Evolutionary conservation across 2,797 vertebrate species (phyloP).

Genomic region (Atherinosoma microstoma): DNA sequence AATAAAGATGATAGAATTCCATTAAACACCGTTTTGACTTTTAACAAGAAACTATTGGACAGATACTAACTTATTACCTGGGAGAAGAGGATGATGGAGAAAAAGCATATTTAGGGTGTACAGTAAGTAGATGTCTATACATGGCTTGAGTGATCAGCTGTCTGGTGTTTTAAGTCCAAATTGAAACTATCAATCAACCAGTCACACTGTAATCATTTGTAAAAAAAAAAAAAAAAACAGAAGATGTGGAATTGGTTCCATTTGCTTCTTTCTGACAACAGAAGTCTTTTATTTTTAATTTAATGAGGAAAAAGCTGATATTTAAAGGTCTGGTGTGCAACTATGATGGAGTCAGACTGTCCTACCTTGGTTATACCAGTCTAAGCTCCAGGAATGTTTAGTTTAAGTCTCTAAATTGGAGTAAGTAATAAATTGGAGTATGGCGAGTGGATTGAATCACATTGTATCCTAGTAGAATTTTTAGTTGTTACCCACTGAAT

Average conservation of each 20-base stretch:
- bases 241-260: not conserved
- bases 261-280: not conserved
- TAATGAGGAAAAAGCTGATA: too few relatives aligned
- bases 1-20: not conserved
- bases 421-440: too few relatives aligned
- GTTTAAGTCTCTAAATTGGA: too few relatives aligned
- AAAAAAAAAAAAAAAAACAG: too few relatives aligned
- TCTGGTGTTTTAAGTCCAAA: not conserved
- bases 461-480: too few relatives aligned
- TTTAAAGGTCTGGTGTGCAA: too few relatives aligned
- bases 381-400: too few relatives aligned
- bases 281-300: too few relatives aligned
- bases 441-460: too few relatives aligned
- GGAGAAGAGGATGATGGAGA: not conserved
- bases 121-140: not conserved
- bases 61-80: not conserved
- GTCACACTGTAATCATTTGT: not conserved
- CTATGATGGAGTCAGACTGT: too few relatives aligned
- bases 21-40: not conserved
- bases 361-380: too few relatives aligned
- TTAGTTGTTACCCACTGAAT: too few relatives aligned
- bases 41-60: not conserved
- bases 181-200: not conserved
- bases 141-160: not conserved
- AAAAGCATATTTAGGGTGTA: not conserved